These are phyloP conservation scores for Pachyramphus minor DNA, from an alignment of 2,113 vertebrate genomes.

Conservation along the genomic window DNA sequence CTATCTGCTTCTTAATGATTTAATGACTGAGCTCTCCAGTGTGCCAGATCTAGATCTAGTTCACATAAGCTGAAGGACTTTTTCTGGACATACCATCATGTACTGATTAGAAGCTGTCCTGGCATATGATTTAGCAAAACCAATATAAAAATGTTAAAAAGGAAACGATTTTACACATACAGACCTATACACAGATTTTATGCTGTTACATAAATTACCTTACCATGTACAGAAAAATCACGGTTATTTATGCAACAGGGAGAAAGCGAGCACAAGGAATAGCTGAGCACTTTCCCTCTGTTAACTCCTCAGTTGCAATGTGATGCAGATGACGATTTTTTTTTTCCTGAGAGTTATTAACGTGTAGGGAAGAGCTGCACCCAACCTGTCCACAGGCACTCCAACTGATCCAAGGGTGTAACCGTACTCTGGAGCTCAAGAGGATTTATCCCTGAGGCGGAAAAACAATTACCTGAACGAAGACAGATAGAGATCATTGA, in stretches of 20 bases:
- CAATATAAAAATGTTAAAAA: not conserved
- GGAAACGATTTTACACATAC: not conserved
- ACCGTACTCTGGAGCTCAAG: not conserved
- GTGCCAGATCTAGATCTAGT: conserved; percentile 23
- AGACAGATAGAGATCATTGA: conserved; percentile 1
- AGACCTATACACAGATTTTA: not conserved
- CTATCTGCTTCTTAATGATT: not conserved
- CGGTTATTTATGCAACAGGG: not conserved
- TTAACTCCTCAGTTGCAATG: not conserved
- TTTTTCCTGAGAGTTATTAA: not conserved
- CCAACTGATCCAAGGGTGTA: not conserved
- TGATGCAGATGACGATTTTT: not conserved
- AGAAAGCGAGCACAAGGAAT: not conserved
- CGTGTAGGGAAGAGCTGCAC: not conserved
- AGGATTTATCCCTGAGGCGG: conserved; percentile 1
- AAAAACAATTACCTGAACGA: conserved; percentile 20
- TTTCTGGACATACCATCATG: not conserved
- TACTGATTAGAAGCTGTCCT: not conserved
- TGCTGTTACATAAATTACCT: not conserved
- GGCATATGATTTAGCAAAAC: not conserved
- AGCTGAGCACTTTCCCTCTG: not conserved
- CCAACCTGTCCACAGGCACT: not conserved
- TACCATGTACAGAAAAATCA: not conserved
- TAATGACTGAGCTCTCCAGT: not conserved
- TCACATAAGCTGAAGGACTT: not conserved